Conservation (phyloP, 2,888 invertebrate genomes). For the Hirtodrosophila histrioides region DNA sequence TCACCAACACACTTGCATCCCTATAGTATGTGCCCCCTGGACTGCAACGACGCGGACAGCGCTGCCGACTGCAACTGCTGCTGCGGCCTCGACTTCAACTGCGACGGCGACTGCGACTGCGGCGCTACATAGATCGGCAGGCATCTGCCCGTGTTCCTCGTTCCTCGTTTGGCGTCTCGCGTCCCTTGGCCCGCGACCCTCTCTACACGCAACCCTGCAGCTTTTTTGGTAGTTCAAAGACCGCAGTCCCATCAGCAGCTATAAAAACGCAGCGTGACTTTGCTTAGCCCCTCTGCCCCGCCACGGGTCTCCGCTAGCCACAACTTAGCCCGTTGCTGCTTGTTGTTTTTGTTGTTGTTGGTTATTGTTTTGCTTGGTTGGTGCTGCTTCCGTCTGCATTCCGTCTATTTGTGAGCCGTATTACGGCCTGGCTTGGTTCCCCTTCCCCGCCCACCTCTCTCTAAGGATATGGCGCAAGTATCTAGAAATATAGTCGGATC, state of each 20-base stretch:
- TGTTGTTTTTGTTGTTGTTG: slow-evolving; percentile 18
- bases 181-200: background rate
- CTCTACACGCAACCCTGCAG: slow-evolving; percentile 8
- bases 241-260: slow-evolving; percentile 51
- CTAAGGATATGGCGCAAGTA: too few relatives aligned
- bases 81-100: slow-evolving; percentile 3
- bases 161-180: background rate
- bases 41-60: slow-evolving; percentile 26
- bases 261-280: slow-evolving; percentile 28
- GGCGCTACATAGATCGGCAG: slow-evolving; percentile 51
- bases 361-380: slow-evolving; percentile 26
- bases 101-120: slow-evolving; percentile 20
- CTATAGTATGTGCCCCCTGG: slow-evolving; percentile 40
- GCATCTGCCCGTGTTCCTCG: slow-evolving; percentile 16
- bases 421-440: background rate
- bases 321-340: background rate
- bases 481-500: background rate
- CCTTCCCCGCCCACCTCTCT: background rate
- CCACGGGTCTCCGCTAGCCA: slow-evolving; percentile 7
- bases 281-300: slow-evolving; percentile 11
- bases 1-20: slow-evolving; percentile 41
- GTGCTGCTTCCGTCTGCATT: slow-evolving; percentile 14
- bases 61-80: slow-evolving; percentile 9
- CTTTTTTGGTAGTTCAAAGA: slow-evolving; percentile 74
- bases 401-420: slow-evolving; percentile 9